A percentile compares a stretch with the other conserved stretches of the same genome.
These are phyloP conservation scores for Pocillopora damicornis DNA, from an alignment of 64 coral and sea anemone species.

Conservation along the genomic window DNA sequence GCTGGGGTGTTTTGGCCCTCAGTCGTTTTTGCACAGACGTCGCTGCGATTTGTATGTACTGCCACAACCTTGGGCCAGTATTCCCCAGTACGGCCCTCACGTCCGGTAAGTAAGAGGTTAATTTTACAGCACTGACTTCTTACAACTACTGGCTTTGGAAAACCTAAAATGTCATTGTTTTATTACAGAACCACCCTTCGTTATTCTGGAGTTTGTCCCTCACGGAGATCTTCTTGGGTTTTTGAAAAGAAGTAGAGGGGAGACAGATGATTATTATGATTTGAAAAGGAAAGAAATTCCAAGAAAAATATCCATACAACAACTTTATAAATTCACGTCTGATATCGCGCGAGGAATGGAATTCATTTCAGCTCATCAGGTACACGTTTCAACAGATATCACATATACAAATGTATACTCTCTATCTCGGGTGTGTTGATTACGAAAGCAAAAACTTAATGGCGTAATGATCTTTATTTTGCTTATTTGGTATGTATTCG, in stretches of 20 bases:
- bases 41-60: no score
- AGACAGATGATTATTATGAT: slow-evolving; percentile 30
- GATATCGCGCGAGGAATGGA: slow-evolving; percentile 31
- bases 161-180: background rate
- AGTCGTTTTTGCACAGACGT: no score
- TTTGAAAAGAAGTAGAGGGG: slow-evolving; percentile 27
- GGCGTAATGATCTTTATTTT: no score
- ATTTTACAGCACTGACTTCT: no score
- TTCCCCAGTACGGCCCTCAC: no score
- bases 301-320: background rate
- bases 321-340: slow-evolving; percentile 15
- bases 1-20: no score
- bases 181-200: slow-evolving; percentile 11
- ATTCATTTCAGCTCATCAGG: slow-evolving; percentile 15
- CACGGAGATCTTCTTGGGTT: slow-evolving; percentile 31
- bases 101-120: no score
- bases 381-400: background rate
- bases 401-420: background rate
- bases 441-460: background rate
- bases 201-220: slow-evolving; percentile 29
- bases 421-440: background rate
- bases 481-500: no score
- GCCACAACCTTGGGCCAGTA: no score
- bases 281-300: background rate
- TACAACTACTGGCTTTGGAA: no score